Evolutionary conservation across 1,140 invertebrate genomes (phyloP), one percentile per base, ranked within the genome.

Genomic region (Aleiodes sp.): DNA sequence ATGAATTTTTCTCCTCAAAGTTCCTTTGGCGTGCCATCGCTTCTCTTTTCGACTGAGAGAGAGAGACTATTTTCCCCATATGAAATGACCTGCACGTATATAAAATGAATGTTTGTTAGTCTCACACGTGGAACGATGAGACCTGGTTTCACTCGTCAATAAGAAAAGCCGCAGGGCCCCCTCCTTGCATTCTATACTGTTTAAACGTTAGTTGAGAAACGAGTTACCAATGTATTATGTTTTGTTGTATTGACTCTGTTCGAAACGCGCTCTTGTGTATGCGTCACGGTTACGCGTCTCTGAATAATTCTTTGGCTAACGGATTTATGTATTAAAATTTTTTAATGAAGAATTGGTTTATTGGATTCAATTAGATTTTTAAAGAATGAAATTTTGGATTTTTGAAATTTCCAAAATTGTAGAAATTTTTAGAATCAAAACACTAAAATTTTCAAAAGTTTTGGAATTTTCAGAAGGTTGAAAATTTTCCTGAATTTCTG

Each of bases 81-180:
- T 52, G 12, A 52, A 52, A 9, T 52, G 19, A 1, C 12, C 2
- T 21, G 10, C 21, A 8, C 21, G 46, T 4, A 24, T 43, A 43
- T 52, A 9, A 52, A 52, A 52, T 21, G 2, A 24, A 16, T 52
- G 46, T 52, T 52, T 52, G 46, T 52, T 52, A 24, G 19, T 24
- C 46, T 52, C 46, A 6, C 46, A 52, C 46, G 19, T 24, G 26
- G 26, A 52, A 8, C 14, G 26, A 24, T 2, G 26, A 52, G 46
- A 52, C 46, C 46, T 52, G 46, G 46, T 52, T 52, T 52, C 26
- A 52, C 46, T 52, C 46, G 46, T 52, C 46, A 52, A 52, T 52
- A 52, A 52, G 46, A 52, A 52, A 52, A 24, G 21, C 46, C 46
- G 46, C 46, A 10, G 46, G 46, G 46, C 46, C 21, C 26, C 14